Percentiles rank a stretch among this genome's conserved stretches.
phyloP scores from a whole-genome alignment of 1,140 invertebrate species.

The Neuroterus valhalla region DNA sequence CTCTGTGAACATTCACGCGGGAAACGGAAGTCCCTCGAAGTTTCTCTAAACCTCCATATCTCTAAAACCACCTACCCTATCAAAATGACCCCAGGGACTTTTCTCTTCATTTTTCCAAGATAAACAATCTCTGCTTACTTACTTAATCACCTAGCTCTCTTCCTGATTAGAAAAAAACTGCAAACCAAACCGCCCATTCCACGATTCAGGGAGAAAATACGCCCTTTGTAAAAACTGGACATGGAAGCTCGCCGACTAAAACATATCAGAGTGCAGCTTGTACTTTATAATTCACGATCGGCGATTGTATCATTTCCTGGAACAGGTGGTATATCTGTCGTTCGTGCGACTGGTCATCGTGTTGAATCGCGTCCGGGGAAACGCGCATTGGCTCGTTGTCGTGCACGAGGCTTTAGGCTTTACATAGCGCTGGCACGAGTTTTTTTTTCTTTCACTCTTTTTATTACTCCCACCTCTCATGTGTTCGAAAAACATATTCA shows the following conservation, averaged over 20 bases:
- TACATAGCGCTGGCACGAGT: neutral
- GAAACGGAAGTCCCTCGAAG: no score
- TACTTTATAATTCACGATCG: conserved; percentile 13
- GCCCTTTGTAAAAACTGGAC: neutral
- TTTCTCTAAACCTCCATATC: no score
- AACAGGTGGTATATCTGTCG: conserved; percentile 8
- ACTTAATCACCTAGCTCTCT: no score
- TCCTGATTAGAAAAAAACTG: no score
- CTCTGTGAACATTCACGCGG: no score
- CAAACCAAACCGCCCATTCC: no score
- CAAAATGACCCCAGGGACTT: no score
- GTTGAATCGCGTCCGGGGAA: neutral
- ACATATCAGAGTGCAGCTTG: neutral
- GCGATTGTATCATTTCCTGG: conserved; percentile 20
- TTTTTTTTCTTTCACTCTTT: neutral
- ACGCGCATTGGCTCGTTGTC: conserved; percentile 3
- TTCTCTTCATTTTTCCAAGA: no score
- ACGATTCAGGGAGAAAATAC: neutral
- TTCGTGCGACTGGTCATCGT: conserved; percentile 12
- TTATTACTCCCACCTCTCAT: conserved; percentile 22
- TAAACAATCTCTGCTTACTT: no score
- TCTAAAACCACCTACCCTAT: no score
- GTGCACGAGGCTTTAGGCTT: conserved; percentile 20
- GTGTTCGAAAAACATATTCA: conserved; percentile 29
- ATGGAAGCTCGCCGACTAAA: neutral